Evolutionary conservation across 2,113 vertebrate species (phyloP), one percentile per base, ranked within the genome.

Genomic region (Pituophis catenifer): DNA sequence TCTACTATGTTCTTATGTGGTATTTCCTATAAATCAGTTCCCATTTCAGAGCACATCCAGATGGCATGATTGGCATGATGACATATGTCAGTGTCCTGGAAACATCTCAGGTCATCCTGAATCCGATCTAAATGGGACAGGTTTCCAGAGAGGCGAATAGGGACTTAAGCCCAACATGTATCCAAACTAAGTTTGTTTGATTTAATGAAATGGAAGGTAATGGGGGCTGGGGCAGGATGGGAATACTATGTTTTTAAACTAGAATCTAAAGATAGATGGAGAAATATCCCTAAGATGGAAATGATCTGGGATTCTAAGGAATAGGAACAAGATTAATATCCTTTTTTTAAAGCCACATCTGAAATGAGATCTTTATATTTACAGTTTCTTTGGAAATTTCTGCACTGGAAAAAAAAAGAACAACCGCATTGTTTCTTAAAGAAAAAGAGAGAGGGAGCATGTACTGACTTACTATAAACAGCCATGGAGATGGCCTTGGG

Each of bases 261-360:
- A 92, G 81, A 95, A 54, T 24, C 33, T 55, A 57, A 29, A 21
- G 33, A 29, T 58, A 8, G 89, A 88, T 0, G 0, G 89, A 53
- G 90, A 13, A 70, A 88, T 48, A 29, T 70, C 23, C 17, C 8
- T 5, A 13, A 52, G 8, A 62, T 44, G 86, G 89, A 89, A 58
- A 86, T 92, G 88, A 93, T 92, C 81, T 81, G 33, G 8, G 11
- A 53, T 54, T 75, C 92, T 2, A 0, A 21, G 57, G 70, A 90
- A 89, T 90, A 48, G 54, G 94, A 91, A 62, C 26, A 0, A 12
- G 11, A 7, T 33, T 95, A 89, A 92, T 21, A 91, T 94, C 91
- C 70, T 38, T 91, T 91, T 52, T 44, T 85, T 59, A 86, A 55
- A 85, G 91, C 90, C 7, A 26, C 85, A 91, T 91, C 90, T 52